A percentile compares a stretch with the other conserved stretches of the same genome.
phyloP scores from a whole-genome alignment of 2,113 vertebrate species.

The Henicopernis longicauda region DNA sequence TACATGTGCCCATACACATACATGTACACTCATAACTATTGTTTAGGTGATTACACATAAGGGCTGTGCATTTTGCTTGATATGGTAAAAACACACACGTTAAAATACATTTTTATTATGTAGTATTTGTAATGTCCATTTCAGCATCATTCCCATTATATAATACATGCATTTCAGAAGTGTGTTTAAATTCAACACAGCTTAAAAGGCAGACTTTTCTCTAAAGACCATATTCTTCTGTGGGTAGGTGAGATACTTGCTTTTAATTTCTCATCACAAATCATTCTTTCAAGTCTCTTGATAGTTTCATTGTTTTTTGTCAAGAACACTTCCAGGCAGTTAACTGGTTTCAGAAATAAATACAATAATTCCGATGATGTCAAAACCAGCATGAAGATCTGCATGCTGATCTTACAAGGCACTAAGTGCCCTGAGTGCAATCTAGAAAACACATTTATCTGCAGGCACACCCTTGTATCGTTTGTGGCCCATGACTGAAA shows the following conservation, averaged over 20 bases:
- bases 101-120: not conserved
- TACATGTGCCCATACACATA: not conserved
- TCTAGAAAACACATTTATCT: not conserved
- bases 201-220: not conserved
- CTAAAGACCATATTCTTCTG: not conserved
- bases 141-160: not conserved
- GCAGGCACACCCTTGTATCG: not conserved
- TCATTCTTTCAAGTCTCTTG: not conserved
- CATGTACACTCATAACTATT: not conserved
- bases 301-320: not conserved
- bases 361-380: not conserved
- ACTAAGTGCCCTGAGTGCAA: not conserved
- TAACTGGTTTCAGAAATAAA: constrained; percentile 3
- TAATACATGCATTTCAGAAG: not conserved
- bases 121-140: not conserved
- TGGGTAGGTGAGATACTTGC: not conserved
- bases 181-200: not conserved
- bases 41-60: not conserved
- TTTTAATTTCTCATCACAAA: not conserved
- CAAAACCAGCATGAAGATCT: not conserved
- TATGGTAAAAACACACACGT: not conserved
- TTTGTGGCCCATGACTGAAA: not conserved
- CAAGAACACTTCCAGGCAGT: not conserved
- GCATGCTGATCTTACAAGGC: not conserved
- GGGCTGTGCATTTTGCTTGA: not conserved